These are phyloP conservation scores for Dione juno DNA, from an alignment of 2,888 invertebrate genomes.

Conservation along the genomic window DNA sequence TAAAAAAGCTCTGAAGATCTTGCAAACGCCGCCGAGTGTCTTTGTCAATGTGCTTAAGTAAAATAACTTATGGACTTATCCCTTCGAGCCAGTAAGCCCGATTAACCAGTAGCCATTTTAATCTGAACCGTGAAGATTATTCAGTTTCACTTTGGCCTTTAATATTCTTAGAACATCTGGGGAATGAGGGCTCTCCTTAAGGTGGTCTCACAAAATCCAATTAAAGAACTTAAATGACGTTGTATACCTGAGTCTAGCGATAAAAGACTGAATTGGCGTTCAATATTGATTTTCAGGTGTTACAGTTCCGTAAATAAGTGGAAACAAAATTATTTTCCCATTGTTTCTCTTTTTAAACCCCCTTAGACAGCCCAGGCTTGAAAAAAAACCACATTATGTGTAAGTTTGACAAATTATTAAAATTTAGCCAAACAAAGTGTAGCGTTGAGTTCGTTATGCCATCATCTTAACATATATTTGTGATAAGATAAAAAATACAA, in stretches of 20 bases:
- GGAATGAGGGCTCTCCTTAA: constrained; percentile 36
- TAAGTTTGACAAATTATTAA: too few species aligned
- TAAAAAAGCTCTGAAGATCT: constrained; percentile 3
- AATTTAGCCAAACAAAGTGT: too few species aligned
- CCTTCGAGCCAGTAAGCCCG: constrained; percentile 42
- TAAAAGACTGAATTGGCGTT: constrained; percentile 19
- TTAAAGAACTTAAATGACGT: constrained; percentile 44
- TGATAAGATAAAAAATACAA: too few species aligned
- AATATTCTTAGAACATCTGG: constrained; percentile 37
- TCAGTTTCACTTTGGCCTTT: constrained; percentile 28
- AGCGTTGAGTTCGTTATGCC: too few species aligned
- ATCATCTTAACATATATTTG: too few species aligned
- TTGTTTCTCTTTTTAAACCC: too few species aligned
- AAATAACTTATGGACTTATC: constrained; percentile 49
- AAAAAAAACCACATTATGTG: too few species aligned
- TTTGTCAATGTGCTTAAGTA: constrained; percentile 44
- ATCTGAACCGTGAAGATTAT: constrained; percentile 41
- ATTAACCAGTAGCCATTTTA: constrained; percentile 44
- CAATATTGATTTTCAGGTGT: constrained; percentile 13
- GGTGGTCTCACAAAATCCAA: constrained; percentile 39
- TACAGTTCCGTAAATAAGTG: not conserved
- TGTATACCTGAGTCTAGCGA: constrained; percentile 33
- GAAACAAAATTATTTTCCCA: not conserved
- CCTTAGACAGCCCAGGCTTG: too few species aligned
- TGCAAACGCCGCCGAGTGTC: constrained; percentile 5